Conservation (phyloP, 1,140 invertebrate genomes). For the Delia radicum region DNA sequence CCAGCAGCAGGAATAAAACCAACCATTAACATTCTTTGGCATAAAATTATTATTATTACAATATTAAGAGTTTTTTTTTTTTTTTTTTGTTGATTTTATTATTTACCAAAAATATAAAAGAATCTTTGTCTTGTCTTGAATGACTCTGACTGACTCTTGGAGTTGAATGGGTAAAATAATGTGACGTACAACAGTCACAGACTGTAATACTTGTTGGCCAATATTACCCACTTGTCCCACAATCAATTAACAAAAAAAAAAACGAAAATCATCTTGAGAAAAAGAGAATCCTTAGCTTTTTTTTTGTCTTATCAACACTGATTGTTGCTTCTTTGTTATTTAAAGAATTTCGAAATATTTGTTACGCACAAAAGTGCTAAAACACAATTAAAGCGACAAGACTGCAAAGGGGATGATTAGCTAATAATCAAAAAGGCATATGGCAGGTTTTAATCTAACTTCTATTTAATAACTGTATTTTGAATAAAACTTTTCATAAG, state of each 20-base stretch:
- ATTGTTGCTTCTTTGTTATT: background rate
- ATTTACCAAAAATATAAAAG: too few species aligned
- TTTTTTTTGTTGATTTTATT: too few species aligned
- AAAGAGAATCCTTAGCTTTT: too few species aligned
- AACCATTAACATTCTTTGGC: background rate
- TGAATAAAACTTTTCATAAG: too few species aligned
- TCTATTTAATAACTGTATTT: too few species aligned
- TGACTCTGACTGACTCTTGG: background rate
- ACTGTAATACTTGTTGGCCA: background rate
- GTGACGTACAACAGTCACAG: background rate
- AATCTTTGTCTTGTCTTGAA: background rate
- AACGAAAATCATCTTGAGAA: background rate
- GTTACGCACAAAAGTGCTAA: background rate
- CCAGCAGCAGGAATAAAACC: background rate
- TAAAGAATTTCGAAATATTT: background rate
- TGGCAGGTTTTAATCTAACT: too few species aligned
- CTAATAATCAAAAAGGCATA: too few species aligned
- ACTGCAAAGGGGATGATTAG: too few species aligned
- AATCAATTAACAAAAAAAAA: background rate
- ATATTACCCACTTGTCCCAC: constrained; percentile 1
- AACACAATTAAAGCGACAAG: background rate
- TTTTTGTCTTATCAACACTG: background rate
- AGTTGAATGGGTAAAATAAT: background rate
- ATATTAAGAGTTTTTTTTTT: background rate
- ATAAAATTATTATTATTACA: background rate